A percentile compares a stretch with the other conserved stretches of the same genome.
Evolutionary conservation across 2,797 vertebrate species (phyloP).

Genomic region (Spondyliosoma cantharus): DNA sequence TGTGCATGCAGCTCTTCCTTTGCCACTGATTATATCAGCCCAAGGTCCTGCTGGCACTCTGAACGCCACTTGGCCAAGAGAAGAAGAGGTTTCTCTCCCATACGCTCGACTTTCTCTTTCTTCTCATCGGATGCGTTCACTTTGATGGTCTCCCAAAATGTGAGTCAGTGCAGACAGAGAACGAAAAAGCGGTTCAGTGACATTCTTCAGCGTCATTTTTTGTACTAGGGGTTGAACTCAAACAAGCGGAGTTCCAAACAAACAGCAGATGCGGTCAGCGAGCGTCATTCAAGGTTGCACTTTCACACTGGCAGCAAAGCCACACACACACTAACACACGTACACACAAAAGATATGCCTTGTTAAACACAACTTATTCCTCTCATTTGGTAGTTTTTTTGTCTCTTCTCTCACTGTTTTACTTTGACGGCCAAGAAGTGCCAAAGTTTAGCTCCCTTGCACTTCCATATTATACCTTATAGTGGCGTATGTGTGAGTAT

Average conservation of each 20-base stretch:
- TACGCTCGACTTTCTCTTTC: constrained; percentile 16
- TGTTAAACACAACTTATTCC: not conserved
- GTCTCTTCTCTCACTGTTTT: no score
- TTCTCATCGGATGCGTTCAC: constrained; percentile 19
- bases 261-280: constrained; percentile 32
- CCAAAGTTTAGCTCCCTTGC: not conserved
- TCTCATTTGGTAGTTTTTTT: not conserved
- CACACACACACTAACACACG: not conserved
- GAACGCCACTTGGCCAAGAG: constrained; percentile 47
- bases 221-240: constrained; percentile 55
- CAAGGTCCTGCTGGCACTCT: constrained; percentile 35
- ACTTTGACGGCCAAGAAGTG: not conserved
- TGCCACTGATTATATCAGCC: constrained; percentile 51
- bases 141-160: constrained; percentile 60
- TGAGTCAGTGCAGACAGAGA: constrained; percentile 54
- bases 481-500: not conserved
- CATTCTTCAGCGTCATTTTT: constrained; percentile 59
- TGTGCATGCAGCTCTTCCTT: constrained; percentile 14
- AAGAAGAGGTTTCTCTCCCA: constrained; percentile 23
- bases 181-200: constrained; percentile 44
- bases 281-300: constrained; percentile 32
- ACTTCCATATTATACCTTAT: not conserved
- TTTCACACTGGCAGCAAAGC: constrained; percentile 19
- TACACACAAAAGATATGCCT: not conserved
- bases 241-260: constrained; percentile 53